Conservation (phyloP, 2,888 invertebrate species). For the Lingula anatina region DNA sequence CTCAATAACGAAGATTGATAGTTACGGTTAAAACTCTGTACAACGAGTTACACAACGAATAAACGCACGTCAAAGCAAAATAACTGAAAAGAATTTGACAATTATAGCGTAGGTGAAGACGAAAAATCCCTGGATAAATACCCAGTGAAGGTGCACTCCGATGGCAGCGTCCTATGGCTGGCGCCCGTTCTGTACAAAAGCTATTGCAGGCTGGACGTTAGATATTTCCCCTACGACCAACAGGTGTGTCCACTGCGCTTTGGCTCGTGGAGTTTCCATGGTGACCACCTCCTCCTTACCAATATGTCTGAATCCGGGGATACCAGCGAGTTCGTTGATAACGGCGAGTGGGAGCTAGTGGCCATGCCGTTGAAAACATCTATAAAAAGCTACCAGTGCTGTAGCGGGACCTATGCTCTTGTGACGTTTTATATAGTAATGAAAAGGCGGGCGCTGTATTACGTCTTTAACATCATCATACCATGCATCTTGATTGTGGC, state of each 20-base stretch:
- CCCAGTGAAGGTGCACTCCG: neutral
- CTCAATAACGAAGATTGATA: no score
- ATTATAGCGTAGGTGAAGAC: no score
- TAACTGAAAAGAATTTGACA: no score
- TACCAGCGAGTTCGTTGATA: neutral
- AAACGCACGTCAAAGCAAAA: no score
- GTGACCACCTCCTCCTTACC: neutral
- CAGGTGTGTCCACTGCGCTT: neutral
- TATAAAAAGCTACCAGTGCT: neutral
- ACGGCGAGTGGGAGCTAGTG: neutral
- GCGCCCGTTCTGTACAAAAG: neutral
- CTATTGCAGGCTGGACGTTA: slow-evolving; percentile 1
- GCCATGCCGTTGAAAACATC: neutral
- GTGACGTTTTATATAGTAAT: slow-evolving; percentile 1
- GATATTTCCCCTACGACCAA: neutral
- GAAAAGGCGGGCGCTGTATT: neutral
- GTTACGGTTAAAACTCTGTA: no score
- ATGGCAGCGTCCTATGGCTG: neutral
- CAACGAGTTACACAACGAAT: no score
- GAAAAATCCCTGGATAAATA: no score
- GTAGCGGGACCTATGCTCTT: neutral
- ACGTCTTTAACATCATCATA: slow-evolving; percentile 1
- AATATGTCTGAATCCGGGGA: neutral
- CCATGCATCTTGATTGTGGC: neutral
- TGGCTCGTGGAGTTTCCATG: neutral